phyloP scores from a whole-genome alignment of 2,113 vertebrate species.

The Carollia perspicillata region DNA sequence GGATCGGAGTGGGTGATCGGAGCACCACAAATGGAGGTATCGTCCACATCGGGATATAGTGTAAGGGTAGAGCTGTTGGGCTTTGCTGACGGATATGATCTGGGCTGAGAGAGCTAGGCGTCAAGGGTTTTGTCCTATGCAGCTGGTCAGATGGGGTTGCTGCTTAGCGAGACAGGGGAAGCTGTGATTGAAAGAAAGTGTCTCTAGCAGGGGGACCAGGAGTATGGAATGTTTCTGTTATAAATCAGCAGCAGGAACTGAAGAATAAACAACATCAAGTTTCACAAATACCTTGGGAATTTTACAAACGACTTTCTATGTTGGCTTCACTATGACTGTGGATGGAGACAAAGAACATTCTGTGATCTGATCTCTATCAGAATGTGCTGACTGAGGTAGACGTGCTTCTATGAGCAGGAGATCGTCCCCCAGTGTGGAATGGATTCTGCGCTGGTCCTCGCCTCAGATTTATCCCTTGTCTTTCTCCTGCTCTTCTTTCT shows the following conservation, averaged over 20 bases:
- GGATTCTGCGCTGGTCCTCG: not conserved
- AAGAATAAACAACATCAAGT: not conserved
- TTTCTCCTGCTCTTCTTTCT: not conserved
- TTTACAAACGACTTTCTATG: not conserved
- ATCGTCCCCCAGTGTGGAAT: no score
- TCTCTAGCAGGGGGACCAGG: not conserved
- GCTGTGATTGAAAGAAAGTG: not conserved
- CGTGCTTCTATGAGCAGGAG: not conserved
- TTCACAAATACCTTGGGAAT: not conserved
- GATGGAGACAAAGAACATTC: not conserved
- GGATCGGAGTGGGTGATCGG: no score
- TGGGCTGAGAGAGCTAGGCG: not conserved
- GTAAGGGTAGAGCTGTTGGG: not conserved
- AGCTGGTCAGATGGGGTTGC: not conserved
- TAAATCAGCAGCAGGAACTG: not conserved
- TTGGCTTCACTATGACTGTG: not conserved
- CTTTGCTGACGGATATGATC: not conserved
- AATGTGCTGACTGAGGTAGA: not conserved
- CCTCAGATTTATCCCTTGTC: not conserved
- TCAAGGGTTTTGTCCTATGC: not conserved
- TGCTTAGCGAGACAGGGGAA: not conserved
- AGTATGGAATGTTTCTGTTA: not conserved
- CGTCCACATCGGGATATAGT: not conserved
- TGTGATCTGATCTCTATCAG: not conserved
- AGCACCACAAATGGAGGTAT: accelerated